Evolutionary conservation across 2,888 invertebrate genomes (phyloP).

Genomic region (Sarcophaga variegata): DNA sequence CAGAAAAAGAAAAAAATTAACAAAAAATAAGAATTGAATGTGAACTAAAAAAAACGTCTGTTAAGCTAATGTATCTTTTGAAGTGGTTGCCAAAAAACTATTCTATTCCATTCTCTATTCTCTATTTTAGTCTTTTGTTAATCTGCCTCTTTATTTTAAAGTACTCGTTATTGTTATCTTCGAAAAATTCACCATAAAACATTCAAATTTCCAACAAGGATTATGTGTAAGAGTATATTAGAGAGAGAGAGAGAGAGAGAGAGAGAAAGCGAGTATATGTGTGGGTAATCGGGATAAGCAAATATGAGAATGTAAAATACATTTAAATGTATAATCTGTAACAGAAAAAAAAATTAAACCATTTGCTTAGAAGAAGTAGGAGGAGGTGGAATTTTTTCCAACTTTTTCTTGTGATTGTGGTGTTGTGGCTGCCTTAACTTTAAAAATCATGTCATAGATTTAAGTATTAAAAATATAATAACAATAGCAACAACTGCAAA

Average conservation of each 20-base stretch:
- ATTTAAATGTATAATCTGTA: slow-evolving; percentile 38
- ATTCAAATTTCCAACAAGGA: neutral
- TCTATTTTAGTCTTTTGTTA: slow-evolving; percentile 60
- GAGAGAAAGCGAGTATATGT: neutral
- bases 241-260: too few relatives aligned
- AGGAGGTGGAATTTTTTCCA: neutral
- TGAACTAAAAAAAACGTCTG: slow-evolving; percentile 52
- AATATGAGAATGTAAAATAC: slow-evolving; percentile 56
- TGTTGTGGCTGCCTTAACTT: slow-evolving; percentile 36
- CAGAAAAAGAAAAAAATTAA: slow-evolving; percentile 17
- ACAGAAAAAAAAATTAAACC: slow-evolving; percentile 7
- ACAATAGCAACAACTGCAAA: slow-evolving; percentile 20
- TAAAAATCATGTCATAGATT: slow-evolving; percentile 59
- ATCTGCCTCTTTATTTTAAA: slow-evolving; percentile 62
- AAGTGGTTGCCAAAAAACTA: slow-evolving; percentile 65
- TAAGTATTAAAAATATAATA: slow-evolving; percentile 55
- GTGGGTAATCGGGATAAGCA: slow-evolving; percentile 39
- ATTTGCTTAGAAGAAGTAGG: neutral
- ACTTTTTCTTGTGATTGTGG: neutral
- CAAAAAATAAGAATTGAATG: slow-evolving; percentile 9
- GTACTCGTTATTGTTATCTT: slow-evolving; percentile 60
- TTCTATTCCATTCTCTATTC: slow-evolving; percentile 1
- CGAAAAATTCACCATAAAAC: slow-evolving; percentile 33
- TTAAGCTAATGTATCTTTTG: slow-evolving; percentile 68
- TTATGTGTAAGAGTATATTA: too few relatives aligned